A percentile compares a stretch with the other conserved stretches of the same genome.
Conservation (phyloP, 1,140 invertebrate genomes). For the Antheraea mylitta region DNA sequence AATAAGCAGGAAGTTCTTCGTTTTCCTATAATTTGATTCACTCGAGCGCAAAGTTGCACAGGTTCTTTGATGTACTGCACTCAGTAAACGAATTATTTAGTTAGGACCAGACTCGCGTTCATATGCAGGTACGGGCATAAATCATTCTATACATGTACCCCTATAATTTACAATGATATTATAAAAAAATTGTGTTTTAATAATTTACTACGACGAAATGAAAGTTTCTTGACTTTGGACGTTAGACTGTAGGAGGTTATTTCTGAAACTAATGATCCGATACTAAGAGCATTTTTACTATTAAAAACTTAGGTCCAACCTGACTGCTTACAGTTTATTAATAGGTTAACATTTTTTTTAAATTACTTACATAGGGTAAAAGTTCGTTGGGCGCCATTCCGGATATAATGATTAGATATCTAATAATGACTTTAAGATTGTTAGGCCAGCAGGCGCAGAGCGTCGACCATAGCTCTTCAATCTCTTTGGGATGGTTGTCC, state of each 20-base stretch:
- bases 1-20: not conserved
- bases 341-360: not conserved
- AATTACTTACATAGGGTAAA: conserved; percentile 79
- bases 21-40: not conserved
- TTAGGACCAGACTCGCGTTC: not conserved
- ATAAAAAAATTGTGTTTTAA: too few relatives aligned
- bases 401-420: conserved; percentile 98
- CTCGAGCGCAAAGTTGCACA: not conserved
- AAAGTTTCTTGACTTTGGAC: too few relatives aligned
- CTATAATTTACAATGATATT: too few relatives aligned
- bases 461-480: conserved; percentile 97
- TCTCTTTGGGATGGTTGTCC: conserved; percentile 96
- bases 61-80: not conserved
- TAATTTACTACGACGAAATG: too few relatives aligned
- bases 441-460: conserved; percentile 97
- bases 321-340: too few relatives aligned
- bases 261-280: too few relatives aligned
- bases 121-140: not conserved
- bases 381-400: conserved; percentile 97
- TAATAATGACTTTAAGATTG: conserved; percentile 97
- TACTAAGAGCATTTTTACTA: too few relatives aligned
- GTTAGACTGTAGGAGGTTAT: too few relatives aligned
- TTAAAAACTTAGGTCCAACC: too few relatives aligned
- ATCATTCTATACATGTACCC: too few relatives aligned
- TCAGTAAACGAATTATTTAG: not conserved